A percentile compares a stretch with the other conserved stretches of the same genome.
Conservation (phyloP, 1,140 invertebrate species). For the Pogonognathellus flavescens region DNA sequence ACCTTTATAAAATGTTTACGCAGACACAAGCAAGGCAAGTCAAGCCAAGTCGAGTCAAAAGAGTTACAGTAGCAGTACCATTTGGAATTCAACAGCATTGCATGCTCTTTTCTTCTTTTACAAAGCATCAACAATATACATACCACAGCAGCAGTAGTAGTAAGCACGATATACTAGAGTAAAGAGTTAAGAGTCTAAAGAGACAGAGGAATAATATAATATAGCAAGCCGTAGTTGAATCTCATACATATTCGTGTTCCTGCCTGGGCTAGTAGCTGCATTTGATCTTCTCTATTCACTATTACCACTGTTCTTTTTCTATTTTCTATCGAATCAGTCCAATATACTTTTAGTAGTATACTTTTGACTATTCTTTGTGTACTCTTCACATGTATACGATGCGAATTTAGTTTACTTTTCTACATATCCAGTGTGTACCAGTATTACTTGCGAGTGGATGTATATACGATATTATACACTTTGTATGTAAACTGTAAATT, state of each 20-base stretch:
- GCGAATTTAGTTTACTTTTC: too few relatives aligned
- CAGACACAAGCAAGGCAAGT: neutral
- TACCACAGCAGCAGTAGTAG: too few relatives aligned
- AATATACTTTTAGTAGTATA: too few relatives aligned
- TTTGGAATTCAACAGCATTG: constrained; percentile 44
- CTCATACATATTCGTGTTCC: neutral
- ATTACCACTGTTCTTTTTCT: neutral
- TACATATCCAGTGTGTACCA: too few relatives aligned
- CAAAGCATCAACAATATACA: neutral
- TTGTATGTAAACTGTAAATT: too few relatives aligned
- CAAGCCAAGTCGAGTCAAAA: neutral
- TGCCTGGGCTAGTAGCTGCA: neutral
- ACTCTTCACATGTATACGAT: too few relatives aligned
- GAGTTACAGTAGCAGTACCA: constrained; percentile 10
- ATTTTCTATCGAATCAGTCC: too few relatives aligned
- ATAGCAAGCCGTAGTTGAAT: neutral
- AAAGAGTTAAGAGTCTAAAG: too few relatives aligned
- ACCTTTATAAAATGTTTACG: constrained; percentile 17
- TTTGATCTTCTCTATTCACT: neutral
- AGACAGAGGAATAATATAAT: neutral
- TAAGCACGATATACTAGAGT: too few relatives aligned
- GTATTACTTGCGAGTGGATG: too few relatives aligned
- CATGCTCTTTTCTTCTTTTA: constrained; percentile 23
- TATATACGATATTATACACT: too few relatives aligned
- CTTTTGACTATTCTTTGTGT: too few relatives aligned